These are phyloP conservation scores for Onychomys arenicola DNA, from an alignment of 2,797 vertebrate species.

Conservation along the genomic window DNA sequence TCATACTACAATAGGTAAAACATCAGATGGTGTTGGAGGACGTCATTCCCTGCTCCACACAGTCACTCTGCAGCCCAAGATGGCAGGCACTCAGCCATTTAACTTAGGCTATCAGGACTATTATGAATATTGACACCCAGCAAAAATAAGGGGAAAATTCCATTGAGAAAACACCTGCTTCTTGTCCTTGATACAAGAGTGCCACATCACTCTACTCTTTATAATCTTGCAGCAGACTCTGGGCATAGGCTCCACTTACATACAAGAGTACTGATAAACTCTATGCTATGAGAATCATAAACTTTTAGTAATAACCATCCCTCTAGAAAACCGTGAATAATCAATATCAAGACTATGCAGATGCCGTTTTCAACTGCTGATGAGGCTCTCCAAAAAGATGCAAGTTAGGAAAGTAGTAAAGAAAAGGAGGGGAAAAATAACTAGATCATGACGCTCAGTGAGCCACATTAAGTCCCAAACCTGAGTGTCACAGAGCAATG, in stretches of 20 bases:
- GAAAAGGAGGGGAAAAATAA: background rate
- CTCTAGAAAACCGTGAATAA: background rate
- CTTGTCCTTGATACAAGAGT: background rate
- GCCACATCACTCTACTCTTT: background rate
- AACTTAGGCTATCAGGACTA: background rate
- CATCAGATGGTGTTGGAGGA: background rate
- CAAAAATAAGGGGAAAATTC: background rate
- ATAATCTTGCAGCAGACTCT: background rate
- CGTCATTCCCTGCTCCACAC: background rate
- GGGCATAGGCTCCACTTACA: background rate
- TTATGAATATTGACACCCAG: background rate
- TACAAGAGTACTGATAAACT: background rate
- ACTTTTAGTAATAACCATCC: conserved; percentile 12
- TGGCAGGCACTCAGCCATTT: background rate
- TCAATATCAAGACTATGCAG: background rate
- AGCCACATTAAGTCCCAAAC: background rate
- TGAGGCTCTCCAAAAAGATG: background rate
- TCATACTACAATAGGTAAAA: background rate
- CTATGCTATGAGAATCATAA: background rate
- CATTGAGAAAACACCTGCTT: background rate
- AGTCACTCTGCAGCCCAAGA: background rate
- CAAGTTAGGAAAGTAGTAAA: background rate
- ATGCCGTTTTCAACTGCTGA: background rate
- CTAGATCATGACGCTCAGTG: background rate
- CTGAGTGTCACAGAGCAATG: background rate